A percentile compares a stretch with the other conserved stretches of the same genome.
Evolutionary conservation across 2,888 invertebrate species (phyloP).

Genomic region (Yponomeuta evonymella): DNA sequence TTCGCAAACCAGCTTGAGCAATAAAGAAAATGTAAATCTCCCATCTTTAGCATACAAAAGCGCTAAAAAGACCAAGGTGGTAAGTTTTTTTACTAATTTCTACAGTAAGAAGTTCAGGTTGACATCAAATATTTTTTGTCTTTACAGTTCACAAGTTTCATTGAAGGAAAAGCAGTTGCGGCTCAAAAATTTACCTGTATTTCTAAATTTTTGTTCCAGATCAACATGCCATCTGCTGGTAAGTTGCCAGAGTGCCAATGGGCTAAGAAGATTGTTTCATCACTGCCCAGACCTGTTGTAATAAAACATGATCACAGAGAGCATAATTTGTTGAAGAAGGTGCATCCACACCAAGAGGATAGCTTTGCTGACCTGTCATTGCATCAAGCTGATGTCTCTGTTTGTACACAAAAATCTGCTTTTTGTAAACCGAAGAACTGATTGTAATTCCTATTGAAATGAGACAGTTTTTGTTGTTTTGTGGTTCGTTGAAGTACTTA

Average conservation of each 20-base stretch:
- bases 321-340: slow-evolving; percentile 32
- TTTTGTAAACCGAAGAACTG: slow-evolving; percentile 32
- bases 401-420: slow-evolving; percentile 52
- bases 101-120: not conserved
- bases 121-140: not conserved
- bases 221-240: slow-evolving; percentile 40
- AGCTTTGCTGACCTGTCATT: slow-evolving; percentile 50
- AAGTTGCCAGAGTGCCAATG: slow-evolving; percentile 45
- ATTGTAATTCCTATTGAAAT: not conserved
- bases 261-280: slow-evolving; percentile 42
- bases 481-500: not conserved
- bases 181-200: not conserved
- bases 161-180: not conserved
- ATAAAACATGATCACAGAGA: slow-evolving; percentile 51
- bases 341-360: slow-evolving; percentile 36
- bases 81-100: slow-evolving; percentile 28
- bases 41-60: slow-evolving; percentile 50
- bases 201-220: slow-evolving; percentile 34
- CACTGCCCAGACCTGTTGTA: slow-evolving; percentile 43
- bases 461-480: not conserved
- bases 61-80: slow-evolving; percentile 55
- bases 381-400: slow-evolving; percentile 54
- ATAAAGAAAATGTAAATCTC: slow-evolving; percentile 49
- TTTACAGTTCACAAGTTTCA: not conserved
- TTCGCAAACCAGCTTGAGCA: slow-evolving; percentile 26